Evolutionary conservation across 2,797 vertebrate species (phyloP).

Genomic region (Tadarida brasiliensis): DNA sequence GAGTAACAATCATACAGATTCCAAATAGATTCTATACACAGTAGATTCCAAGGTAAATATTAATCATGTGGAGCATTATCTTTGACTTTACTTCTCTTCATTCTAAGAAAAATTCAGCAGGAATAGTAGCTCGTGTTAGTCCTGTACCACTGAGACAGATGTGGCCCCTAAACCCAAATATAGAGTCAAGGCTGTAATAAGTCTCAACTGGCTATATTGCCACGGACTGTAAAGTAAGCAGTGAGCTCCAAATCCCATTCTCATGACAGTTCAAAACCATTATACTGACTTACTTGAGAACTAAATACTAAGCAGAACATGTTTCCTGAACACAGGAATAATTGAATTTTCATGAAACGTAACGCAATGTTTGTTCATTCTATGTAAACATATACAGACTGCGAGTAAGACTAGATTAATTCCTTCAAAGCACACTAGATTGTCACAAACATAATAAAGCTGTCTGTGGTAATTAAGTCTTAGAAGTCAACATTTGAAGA

Average conservation of each 20-base stretch:
- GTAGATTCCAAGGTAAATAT: conserved; percentile 1
- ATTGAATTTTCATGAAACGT: conserved; percentile 85
- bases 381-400: conserved; percentile 84
- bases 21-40: background rate
- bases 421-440: conserved; percentile 81
- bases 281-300: conserved; percentile 75
- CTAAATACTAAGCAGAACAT: conserved; percentile 78
- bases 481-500: conserved; percentile 80
- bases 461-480: conserved; percentile 83
- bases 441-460: conserved; percentile 83
- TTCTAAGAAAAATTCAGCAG: background rate
- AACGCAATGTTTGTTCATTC: conserved; percentile 84
- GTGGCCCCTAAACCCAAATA: background rate
- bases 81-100: background rate
- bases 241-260: conserved; percentile 34
- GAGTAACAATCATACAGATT: background rate
- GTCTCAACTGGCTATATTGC: conserved; percentile 28
- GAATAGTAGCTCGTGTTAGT: background rate
- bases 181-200: background rate
- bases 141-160: background rate
- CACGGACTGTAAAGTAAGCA: background rate
- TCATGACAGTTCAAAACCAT: conserved; percentile 58
- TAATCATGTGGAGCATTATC: background rate
- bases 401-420: conserved; percentile 84
- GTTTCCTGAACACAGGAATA: conserved; percentile 80